Base-by-base conservation (phyloP, 2,113 vertebrate genomes). In the Polypterus senegalus region DNA sequence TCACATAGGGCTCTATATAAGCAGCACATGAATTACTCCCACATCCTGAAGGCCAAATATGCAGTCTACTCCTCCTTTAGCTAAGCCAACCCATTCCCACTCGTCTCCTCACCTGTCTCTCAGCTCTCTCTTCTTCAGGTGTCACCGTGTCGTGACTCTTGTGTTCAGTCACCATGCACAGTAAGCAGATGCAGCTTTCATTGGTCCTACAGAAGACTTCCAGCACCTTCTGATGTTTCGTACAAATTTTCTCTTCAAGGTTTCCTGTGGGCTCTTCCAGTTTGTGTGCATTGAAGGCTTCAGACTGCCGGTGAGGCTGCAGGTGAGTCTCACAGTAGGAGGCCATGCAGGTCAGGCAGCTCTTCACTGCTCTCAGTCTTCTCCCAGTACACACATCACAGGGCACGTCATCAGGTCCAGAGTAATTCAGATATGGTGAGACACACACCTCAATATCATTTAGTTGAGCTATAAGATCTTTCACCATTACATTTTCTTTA, bases 161-260 rank as follows among this genome's bases (percentile, higher is more conserved):
- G 43, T 63, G 62, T 10, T 49, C 55, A 1, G 3, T n/a, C 8
- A 48, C 44, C 4, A 3, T 49, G 4, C 64, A 61, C 1, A 48
- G 9, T 9, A 47, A 46, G 58, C 64, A 65, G 6, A 65, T 55
- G n/a, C 53, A 61, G 3, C 27, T 46, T 9, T 49, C 7, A 49
- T 65, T 59, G 7, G 3, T 49, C 9, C 64, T 9, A 7, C 64
- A 65, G 64, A 65, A 65, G 5, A 65, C 45, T n/a, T 65, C 64
- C 51, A 65, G 64, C 46, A 55, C 47, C 11, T 54, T 65, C 9
- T 57, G 7, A 51, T 65, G 64, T n/a, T 8, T 4, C 46, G 6
- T 7, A 8, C 64, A 65, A 3, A 48, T 51, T 5, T 52, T 61
- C 4, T 54, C 49, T n/a, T 45, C 8, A 7, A 65, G 10, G 4